Conservation (phyloP, 30 jellyfish, hydroid and myxozoan species). For the Aurelia coerulea region DNA sequence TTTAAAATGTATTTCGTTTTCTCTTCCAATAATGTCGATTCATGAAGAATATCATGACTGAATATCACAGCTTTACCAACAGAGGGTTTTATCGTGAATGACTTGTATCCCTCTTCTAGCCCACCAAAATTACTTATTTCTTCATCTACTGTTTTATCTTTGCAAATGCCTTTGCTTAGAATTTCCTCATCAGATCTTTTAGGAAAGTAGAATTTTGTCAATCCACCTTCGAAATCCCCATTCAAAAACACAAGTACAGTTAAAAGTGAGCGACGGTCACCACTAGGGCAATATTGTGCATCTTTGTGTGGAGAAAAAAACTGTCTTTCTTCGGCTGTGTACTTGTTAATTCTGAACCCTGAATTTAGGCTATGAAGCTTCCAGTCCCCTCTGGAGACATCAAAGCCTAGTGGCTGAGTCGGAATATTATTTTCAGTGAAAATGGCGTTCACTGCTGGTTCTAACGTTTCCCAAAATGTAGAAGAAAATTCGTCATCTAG, state of each 20-base stretch:
- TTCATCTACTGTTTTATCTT: conserved; percentile 50
- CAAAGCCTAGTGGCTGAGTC: conserved; percentile 32
- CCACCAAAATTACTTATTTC: conserved; percentile 65
- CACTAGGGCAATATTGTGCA: conserved; percentile 76
- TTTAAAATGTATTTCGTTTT: conserved; percentile 30
- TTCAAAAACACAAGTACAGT: conserved; percentile 55
- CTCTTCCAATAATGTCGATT: conserved; percentile 15
- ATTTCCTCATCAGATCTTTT: neutral
- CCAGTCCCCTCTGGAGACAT: conserved; percentile 65
- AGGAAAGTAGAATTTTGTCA: conserved; percentile 56
- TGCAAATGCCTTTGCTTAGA: conserved; percentile 3
- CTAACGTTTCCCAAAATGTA: conserved; percentile 28
- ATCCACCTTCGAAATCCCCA: conserved; percentile 67
- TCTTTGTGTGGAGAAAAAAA: conserved; percentile 69
- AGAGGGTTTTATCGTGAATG: conserved; percentile 34
- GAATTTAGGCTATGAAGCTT: conserved; percentile 24
- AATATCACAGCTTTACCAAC: conserved; percentile 67
- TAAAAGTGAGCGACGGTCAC: conserved; percentile 63
- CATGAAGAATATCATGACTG: conserved; percentile 66
- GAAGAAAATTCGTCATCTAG: conserved; percentile 39
- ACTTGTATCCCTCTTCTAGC: conserved; percentile 46
- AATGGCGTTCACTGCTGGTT: neutral
- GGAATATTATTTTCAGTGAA: conserved; percentile 5
- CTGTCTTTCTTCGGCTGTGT: conserved; percentile 20
- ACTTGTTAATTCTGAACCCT: conserved; percentile 51